A percentile compares a stretch with the other conserved stretches of the same genome.
Evolutionary conservation across 1,140 invertebrate genomes (phyloP).

Genomic region (Asbolus verrucosus): DNA sequence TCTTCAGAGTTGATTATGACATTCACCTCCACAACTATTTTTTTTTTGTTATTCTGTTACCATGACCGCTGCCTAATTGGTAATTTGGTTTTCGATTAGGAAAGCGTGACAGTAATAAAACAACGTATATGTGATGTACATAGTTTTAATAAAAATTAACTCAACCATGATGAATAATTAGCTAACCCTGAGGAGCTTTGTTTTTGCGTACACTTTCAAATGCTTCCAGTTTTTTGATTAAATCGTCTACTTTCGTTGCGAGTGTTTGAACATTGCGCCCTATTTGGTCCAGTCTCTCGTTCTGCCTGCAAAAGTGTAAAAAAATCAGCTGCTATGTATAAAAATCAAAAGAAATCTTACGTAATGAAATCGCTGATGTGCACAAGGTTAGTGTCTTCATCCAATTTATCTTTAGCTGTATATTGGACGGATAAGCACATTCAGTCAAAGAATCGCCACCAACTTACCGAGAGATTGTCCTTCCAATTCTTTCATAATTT

Average conservation of each 20-base stretch:
- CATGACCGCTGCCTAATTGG: too few species aligned
- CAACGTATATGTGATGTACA: too few species aligned
- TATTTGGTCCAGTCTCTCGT: constrained; percentile 54
- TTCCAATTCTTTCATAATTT: constrained; percentile 58
- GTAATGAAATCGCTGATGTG: constrained; percentile 45
- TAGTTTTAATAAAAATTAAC: too few species aligned
- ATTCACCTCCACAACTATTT: too few species aligned
- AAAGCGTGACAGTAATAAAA: too few species aligned
- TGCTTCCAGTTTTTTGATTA: constrained; percentile 50
- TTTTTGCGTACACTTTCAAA: constrained; percentile 49
- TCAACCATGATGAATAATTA: too few species aligned
- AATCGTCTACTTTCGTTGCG: constrained; percentile 46
- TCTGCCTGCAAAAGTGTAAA: constrained; percentile 53
- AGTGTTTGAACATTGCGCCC: constrained; percentile 50
- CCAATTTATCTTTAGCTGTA: neutral
- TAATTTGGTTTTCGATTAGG: too few species aligned
- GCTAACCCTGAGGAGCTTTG: constrained; percentile 1
- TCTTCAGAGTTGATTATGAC: too few species aligned
- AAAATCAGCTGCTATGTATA: constrained; percentile 14
- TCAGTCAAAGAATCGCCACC: too few species aligned
- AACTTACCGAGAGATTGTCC: constrained; percentile 32
- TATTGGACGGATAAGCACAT: neutral
- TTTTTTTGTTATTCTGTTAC: too few species aligned
- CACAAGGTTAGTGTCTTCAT: constrained; percentile 20
- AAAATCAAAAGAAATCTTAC: constrained; percentile 36